Evolutionary conservation across 1,140 invertebrate species (phyloP), one percentile per base, ranked within the genome.

Genomic region (Drosophila nigromelanica): DNA sequence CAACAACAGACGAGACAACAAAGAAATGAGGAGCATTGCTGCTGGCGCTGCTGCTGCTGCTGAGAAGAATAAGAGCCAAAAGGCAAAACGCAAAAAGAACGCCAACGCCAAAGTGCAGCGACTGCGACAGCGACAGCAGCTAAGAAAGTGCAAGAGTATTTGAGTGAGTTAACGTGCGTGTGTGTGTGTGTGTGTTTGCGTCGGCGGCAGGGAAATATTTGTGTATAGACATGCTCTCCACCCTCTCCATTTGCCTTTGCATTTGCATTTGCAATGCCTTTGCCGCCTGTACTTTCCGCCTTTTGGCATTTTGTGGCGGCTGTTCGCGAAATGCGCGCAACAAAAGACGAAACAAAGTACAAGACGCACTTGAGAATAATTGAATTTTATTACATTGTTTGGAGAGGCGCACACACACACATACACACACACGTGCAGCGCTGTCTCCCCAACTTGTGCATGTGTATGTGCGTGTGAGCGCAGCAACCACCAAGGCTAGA

Each of bases 301-400:
- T 87, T 87, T 81, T 87, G 81, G 70, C 81, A 85, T 86, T 85
- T 85, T 85, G 73, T 54, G 76, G 80, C 80, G 70, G 73, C 60
- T 86, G 74, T 87, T 81, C 82, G 82, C 82, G 72, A 87, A 87
- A 70, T 71, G 68, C 67, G 78, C 76, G 75, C 73, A 40, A 68
- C 64, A 91, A 91, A 91, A 91, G 90, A 81, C 82, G 90, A 91
- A 91, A 91, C 90, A 91, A 91, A 91, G 78, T 91, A 89, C 86
- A 91, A 91, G 87, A 89, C 87, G 90, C 73, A 90, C 72, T 86
- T 63, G 83, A 91, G 85, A 91, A 91, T 91, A 91, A 91, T 91
- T 91, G 90, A 91, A 91, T 91, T 91, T 91, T 91, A 91, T 91
- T 91, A 91, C 90, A 91, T 91, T 91, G 90, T 90, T 91, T 91